Evolutionary conservation across 2,113 vertebrate genomes (phyloP), one percentile per base, ranked within the genome.

Genomic region (Elachura formosa): DNA sequence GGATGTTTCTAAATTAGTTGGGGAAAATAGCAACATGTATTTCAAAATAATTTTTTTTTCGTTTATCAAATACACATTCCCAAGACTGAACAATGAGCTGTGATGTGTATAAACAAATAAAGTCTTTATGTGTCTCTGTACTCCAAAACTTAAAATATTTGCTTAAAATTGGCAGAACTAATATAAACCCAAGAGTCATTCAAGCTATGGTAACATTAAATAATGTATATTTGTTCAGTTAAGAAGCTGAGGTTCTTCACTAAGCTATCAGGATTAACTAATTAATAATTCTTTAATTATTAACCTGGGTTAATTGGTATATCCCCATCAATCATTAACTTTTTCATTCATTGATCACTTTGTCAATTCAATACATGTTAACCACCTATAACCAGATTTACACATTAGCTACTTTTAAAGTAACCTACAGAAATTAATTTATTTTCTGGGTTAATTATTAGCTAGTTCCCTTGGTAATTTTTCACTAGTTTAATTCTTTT

Each of bases 61-160:
- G 0, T 89, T 95, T 83, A 91, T 92, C 83, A 89, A 93, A 93
- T 61, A 25, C 38, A 76, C n/a, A 48, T 91, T 93, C 82, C 81
- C 84, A 77, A 51, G 75, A 92, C 78, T 75, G 85, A 95, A 63
- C 49, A 88, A 79, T 79, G 79, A 94, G 61, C 76, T 94, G 87
- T 84, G 87, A 89, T 81, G 14, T 91, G 64, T 73, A 64, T 88
- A 90, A 96, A 87, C 80, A 95, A 94, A 90, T 68, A 69, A 93
- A 91, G 55, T 67, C 64, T 76, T 90, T 61, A 55, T 59, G 52
- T 55, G 45, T 88, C 56, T 91, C 63, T 59, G 43, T 33, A 66
- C 41, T 92, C 43, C 33, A 73, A 78, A 90, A 82, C 24, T 62
- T 79, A 74, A 84, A 86, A 76, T 85, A 56, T 75, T 94, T 94